A percentile compares a stretch with the other conserved stretches of the same genome.
phyloP scores from a whole-genome alignment of 2,113 vertebrate species.

The Setophaga petechia region DNA sequence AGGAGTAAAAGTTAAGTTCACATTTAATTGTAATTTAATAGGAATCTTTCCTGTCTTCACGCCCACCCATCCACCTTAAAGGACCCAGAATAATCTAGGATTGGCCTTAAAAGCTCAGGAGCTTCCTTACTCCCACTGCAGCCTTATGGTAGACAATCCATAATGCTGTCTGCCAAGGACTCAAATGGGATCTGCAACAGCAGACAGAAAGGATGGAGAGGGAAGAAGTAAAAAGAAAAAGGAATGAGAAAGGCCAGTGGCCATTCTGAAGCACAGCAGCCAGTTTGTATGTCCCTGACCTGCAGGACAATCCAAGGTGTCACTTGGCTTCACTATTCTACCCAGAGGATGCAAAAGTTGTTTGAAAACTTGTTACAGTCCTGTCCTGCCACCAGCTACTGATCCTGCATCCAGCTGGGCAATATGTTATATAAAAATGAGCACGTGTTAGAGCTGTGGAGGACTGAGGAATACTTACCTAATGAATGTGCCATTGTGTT shows the following conservation, averaged over 20 bases:
- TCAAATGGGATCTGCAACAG: background rate
- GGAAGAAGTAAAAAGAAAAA: background rate
- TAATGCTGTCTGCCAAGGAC: background rate
- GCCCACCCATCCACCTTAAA: background rate
- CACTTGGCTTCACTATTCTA: background rate
- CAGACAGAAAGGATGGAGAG: background rate
- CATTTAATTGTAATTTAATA: slow-evolving; percentile 9
- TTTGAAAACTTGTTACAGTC: background rate
- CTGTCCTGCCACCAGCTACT: background rate
- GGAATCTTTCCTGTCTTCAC: background rate
- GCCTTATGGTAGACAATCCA: background rate
- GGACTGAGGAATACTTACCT: background rate
- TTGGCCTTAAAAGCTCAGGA: slow-evolving; percentile 49
- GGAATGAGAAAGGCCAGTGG: background rate
- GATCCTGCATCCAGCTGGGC: background rate
- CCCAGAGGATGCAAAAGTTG: background rate
- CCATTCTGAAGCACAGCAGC: background rate
- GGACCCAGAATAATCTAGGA: slow-evolving; percentile 43
- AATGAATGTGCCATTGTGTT: background rate
- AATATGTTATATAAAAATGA: background rate
- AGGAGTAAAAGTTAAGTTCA: background rate
- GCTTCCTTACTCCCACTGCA: slow-evolving; percentile 33
- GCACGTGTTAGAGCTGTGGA: background rate
- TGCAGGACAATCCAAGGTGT: accelerated
- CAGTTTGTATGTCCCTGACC: background rate